phyloP scores from a whole-genome alignment of 2,113 vertebrate species.

The Heterotilapia buettikoferi region DNA sequence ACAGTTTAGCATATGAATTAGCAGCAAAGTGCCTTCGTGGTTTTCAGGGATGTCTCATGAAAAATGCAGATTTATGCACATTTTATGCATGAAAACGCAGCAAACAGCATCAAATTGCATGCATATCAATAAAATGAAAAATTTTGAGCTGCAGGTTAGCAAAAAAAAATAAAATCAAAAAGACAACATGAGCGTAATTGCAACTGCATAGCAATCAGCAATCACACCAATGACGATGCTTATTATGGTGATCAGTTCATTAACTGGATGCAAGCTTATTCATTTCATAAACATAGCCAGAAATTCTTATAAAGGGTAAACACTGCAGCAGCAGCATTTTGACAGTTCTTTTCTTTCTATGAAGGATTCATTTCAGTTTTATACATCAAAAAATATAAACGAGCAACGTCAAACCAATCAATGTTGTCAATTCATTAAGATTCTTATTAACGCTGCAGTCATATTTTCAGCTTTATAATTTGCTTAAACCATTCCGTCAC shows the following conservation, averaged over 20 bases:
- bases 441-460: background rate
- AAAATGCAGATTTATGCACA: background rate
- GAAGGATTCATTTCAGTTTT: background rate
- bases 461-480: background rate
- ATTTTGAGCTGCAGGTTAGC: background rate
- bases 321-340: background rate
- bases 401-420: background rate
- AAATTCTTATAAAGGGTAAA: background rate
- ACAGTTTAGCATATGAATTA: background rate
- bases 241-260: background rate
- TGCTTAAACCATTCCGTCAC: constrained; percentile 1
- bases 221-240: background rate
- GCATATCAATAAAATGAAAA: background rate
- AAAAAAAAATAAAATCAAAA: background rate
- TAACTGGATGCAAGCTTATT: background rate
- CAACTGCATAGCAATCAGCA: background rate
- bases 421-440: background rate
- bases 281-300: background rate
- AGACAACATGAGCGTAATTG: background rate
- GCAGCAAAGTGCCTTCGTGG: background rate
- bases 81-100: background rate
- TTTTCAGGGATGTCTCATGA: background rate
- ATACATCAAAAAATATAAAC: background rate
- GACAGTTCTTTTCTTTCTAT: background rate
- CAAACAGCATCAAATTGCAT: background rate